phyloP scores from a whole-genome alignment of 1,140 invertebrate species.

The Popillia japonica region DNA sequence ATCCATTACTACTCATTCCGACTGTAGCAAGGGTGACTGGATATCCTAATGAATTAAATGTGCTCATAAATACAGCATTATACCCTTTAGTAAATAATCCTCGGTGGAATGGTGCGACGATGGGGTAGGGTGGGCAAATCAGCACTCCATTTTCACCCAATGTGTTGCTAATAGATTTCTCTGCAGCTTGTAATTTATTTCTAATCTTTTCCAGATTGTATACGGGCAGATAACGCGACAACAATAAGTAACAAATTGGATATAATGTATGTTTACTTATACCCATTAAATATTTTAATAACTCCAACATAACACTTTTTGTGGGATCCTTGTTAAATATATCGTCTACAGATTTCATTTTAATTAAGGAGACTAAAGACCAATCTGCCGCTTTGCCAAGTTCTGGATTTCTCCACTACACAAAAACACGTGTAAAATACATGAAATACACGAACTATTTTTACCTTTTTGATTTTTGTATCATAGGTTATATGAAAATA shows the following conservation, averaged over 20 bases:
- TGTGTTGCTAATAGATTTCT: constrained; percentile 63
- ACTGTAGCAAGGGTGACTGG: constrained; percentile 89
- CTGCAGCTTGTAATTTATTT: background rate
- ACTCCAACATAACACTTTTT: background rate
- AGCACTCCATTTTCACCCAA: constrained; percentile 87
- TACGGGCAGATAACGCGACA: background rate
- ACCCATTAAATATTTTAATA: background rate
- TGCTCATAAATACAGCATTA: constrained; percentile 90
- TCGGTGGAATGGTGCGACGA: constrained; percentile 86
- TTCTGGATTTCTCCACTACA: background rate
- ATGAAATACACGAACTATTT: background rate
- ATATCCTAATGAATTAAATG: constrained; percentile 90
- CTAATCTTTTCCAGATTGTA: constrained; percentile 19
- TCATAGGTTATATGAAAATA: constrained; percentile 61
- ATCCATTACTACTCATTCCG: constrained; percentile 82
- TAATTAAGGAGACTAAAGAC: background rate
- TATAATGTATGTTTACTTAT: background rate
- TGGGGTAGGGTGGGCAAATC: constrained; percentile 90
- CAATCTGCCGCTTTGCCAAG: background rate
- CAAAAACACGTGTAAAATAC: background rate
- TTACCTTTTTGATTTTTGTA: constrained; percentile 16
- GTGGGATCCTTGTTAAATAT: background rate
- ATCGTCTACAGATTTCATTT: background rate
- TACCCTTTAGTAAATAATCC: constrained; percentile 84
- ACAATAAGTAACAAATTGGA: background rate